A percentile compares a stretch with the other conserved stretches of the same genome.
Evolutionary conservation across 2,888 invertebrate species (phyloP).

Genomic region (Syrphus vitripennis): DNA sequence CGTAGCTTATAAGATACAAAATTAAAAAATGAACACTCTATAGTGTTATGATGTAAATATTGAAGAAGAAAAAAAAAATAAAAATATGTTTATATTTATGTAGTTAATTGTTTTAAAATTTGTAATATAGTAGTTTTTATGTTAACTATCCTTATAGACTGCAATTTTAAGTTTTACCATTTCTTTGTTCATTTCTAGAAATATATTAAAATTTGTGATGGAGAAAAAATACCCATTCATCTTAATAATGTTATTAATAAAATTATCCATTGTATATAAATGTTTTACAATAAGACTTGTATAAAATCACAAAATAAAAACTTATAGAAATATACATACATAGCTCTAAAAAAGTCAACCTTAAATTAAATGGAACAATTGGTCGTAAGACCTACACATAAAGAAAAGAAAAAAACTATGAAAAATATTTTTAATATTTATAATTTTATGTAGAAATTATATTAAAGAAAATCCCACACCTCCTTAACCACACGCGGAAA

Average conservation of each 20-base stretch:
- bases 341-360: slow-evolving; percentile 10
- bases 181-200: neutral
- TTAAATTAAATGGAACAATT: slow-evolving; percentile 48
- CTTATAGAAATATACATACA: neutral
- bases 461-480: neutral
- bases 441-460: slow-evolving; percentile 24
- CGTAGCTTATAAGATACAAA: slow-evolving; percentile 14
- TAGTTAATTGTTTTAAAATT: slow-evolving; percentile 51
- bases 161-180: slow-evolving; percentile 3
- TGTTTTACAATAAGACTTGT: slow-evolving; percentile 38
- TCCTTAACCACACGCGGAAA: slow-evolving; percentile 24
- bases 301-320: neutral
- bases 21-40: slow-evolving; percentile 6
- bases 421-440: slow-evolving; percentile 7
- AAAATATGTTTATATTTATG: neutral
- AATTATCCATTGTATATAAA: neutral
- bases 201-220: neutral
- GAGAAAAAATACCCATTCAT: neutral
- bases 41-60: slow-evolving; percentile 37
- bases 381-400: slow-evolving; percentile 34
- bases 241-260: neutral
- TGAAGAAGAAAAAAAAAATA: neutral
- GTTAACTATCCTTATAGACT: slow-evolving; percentile 31
- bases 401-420: neutral
- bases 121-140: slow-evolving; percentile 24